Evolutionary conservation across 2,888 invertebrate species (phyloP), one percentile per base, ranked within the genome.

Genomic region (Platycheirus rosarum): DNA sequence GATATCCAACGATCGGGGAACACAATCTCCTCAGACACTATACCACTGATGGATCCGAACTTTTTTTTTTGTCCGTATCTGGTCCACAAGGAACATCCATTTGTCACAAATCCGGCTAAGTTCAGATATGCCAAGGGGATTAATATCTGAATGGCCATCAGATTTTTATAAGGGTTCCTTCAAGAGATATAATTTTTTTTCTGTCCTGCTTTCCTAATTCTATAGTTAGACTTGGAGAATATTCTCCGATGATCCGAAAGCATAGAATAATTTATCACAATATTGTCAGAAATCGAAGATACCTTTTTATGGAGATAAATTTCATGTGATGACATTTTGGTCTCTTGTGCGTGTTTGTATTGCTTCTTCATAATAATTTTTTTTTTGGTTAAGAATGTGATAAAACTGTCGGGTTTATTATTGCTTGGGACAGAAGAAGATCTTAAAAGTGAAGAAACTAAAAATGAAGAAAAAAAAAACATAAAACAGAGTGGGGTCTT

Each of bases 241-340:
- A 49, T 57, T 57, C 57, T 37, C 29, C 40, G 14, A 68, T 55
- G 40, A 49, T 40, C 40, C 1, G 16, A 57, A 40, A 40, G 23
- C 23, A 75, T 60, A 57, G 76, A 69, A 84, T 84, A 84, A 84
- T 84, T 84, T 84, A 84, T 84, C 84, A 84, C 84, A 77, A 74
- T 74, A 84, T 84, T 84, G 84, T 84, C 84, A 84, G 78, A 84
- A 84, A 69, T 84, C 84, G 78, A 78, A 84, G 84, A 84, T 84
- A 84, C 84, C 84, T 84, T 84, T 77, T 74, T 46, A 65, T 29
- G 68, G 69, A 84, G 84, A 84, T 84, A 84, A 78, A 78, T 84
- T 84, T 74, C 78, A 69, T 51, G 78, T 84, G 84, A 77, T 78
- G 78, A 84, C 84, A 84, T 73, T 77, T 78, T 78, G 68, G 77